These are phyloP conservation scores for Mythimna pallens DNA, from an alignment of 2,888 invertebrate genomes.

Conservation along the genomic window DNA sequence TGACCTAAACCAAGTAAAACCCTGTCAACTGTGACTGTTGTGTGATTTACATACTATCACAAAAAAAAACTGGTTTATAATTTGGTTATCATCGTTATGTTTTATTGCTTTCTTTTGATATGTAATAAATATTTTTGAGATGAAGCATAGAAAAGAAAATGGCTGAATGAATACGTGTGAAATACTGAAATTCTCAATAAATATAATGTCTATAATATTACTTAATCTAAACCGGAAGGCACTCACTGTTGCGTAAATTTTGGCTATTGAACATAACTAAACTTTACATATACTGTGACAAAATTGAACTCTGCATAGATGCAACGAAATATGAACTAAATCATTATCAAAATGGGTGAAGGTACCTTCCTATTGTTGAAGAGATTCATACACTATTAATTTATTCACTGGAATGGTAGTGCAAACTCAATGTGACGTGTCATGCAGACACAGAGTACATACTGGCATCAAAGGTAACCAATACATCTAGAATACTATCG, in stretches of 20 bases:
- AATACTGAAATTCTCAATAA: conserved; percentile 56
- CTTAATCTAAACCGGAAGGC: conserved; percentile 61
- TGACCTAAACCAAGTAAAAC: background rate
- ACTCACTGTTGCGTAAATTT: conserved; percentile 41
- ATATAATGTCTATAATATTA: conserved; percentile 45
- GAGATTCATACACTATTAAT: conserved; percentile 57
- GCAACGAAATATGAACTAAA: conserved; percentile 2
- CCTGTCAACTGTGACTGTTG: too few species aligned
- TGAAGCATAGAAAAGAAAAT: background rate
- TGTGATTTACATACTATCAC: background rate
- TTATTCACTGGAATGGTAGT: conserved; percentile 54
- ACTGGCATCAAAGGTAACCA: conserved; percentile 52
- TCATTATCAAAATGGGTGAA: conserved; percentile 18
- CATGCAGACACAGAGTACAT: conserved; percentile 5
- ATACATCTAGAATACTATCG: conserved; percentile 49
- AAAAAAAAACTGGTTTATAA: background rate
- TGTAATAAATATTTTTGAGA: conserved; percentile 31
- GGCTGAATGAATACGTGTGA: conserved; percentile 19
- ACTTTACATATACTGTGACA: background rate
- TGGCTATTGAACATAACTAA: background rate
- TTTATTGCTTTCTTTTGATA: conserved; percentile 45
- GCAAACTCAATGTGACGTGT: conserved; percentile 21
- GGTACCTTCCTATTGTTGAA: conserved; percentile 37
- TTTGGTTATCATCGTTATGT: background rate
- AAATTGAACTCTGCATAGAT: background rate